These are phyloP conservation scores for Hanleya hanleyi DNA, from an alignment of 2,888 invertebrate genomes.

Conservation along the genomic window DNA sequence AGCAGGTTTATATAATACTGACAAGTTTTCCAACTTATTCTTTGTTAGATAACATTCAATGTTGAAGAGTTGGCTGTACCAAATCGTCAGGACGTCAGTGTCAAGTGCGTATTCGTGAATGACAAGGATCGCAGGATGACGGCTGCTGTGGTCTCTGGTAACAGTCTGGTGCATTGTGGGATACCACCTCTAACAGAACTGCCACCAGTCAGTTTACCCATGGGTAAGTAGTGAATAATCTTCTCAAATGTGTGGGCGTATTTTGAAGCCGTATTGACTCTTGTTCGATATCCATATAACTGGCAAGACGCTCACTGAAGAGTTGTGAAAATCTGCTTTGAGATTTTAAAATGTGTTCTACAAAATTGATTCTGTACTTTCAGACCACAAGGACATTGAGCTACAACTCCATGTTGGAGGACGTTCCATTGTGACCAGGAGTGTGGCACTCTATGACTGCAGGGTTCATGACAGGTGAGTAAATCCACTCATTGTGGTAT, in stretches of 20 bases:
- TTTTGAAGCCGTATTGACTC: no score
- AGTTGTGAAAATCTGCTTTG: neutral
- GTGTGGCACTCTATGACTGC: constrained; percentile 60
- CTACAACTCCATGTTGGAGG: constrained; percentile 60
- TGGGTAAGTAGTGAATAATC: neutral
- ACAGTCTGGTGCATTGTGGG: constrained; percentile 48
- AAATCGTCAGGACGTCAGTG: constrained; percentile 35
- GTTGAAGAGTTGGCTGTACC: constrained; percentile 25
- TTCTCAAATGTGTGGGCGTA: no score
- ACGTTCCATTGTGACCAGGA: constrained; percentile 57
- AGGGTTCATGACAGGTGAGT: constrained; percentile 56
- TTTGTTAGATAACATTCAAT: constrained; percentile 29
- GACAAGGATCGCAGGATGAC: constrained; percentile 47
- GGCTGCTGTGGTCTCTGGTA: constrained; percentile 45
- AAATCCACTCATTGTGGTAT: no score
- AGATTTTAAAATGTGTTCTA: neutral
- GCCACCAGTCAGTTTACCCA: constrained; percentile 36
- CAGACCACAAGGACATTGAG: constrained; percentile 57
- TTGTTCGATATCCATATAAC: no score
- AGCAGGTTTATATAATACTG: no score
- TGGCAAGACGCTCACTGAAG: no score
- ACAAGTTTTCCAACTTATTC: neutral
- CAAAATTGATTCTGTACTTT: constrained; percentile 16
- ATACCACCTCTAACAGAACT: constrained; percentile 48
- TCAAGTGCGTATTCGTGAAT: constrained; percentile 57